A percentile compares a stretch with the other conserved stretches of the same genome.
Evolutionary conservation across 2,113 vertebrate species (phyloP).

Genomic region (Dissostichus mawsoni): DNA sequence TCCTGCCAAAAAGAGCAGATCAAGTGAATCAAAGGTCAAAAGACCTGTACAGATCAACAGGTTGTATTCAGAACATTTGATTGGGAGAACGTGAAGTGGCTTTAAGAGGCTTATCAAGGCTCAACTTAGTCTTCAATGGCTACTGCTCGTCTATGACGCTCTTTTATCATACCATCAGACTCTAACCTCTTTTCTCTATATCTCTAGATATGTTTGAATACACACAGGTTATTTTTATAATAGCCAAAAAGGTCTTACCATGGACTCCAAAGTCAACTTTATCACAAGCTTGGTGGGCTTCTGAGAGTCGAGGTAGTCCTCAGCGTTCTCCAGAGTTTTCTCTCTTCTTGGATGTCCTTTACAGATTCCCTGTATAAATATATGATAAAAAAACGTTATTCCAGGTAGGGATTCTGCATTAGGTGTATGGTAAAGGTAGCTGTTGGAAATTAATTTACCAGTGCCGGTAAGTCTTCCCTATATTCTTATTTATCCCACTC

Average conservation of each 20-base stretch:
- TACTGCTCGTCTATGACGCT: slow-evolving; percentile 24
- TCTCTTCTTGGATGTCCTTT: background rate
- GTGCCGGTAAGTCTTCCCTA: background rate
- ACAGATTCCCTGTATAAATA: background rate
- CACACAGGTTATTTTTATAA: background rate
- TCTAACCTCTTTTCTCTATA: background rate
- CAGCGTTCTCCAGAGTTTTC: slow-evolving; percentile 31
- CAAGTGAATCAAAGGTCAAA: slow-evolving; percentile 38
- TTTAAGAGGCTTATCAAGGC: slow-evolving; percentile 68
- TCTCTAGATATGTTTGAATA: background rate
- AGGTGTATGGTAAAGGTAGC: background rate
- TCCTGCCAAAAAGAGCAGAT: slow-evolving; percentile 46
- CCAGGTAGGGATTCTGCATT: background rate
- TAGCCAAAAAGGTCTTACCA: slow-evolving; percentile 44
- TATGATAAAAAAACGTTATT: background rate
- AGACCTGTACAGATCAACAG: slow-evolving; percentile 51
- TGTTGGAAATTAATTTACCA: background rate
- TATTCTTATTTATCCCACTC: background rate
- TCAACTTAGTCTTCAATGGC: slow-evolving; percentile 33
- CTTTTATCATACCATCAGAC: background rate
- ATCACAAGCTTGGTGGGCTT: slow-evolving; percentile 56
- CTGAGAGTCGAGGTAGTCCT: slow-evolving; percentile 19
- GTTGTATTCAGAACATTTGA: slow-evolving; percentile 67
- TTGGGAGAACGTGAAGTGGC: slow-evolving; percentile 61
- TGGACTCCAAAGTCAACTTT: slow-evolving; percentile 53